phyloP scores from a whole-genome alignment of 1,140 invertebrate species.

The Hylaeus volcanicus region DNA sequence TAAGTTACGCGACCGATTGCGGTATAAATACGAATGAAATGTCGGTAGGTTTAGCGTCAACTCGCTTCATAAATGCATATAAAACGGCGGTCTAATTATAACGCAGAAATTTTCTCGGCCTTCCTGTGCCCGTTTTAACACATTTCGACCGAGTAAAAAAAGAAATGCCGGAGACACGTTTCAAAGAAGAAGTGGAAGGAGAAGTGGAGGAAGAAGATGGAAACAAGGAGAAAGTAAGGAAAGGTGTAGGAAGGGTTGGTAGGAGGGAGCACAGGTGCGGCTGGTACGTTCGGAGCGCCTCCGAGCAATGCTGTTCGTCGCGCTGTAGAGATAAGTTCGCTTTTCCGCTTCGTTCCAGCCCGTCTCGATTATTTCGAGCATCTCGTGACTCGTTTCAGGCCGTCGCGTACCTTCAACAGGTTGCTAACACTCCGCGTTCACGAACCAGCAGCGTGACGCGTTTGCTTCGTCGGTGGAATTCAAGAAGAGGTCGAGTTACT shows the following conservation, averaged over 20 bases:
- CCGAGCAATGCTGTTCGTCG: slow-evolving; percentile 48
- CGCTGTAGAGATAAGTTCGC: slow-evolving; percentile 22
- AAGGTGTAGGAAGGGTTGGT: slow-evolving; percentile 47
- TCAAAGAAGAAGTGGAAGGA: neutral
- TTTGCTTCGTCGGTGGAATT: neutral
- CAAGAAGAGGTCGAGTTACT: neutral
- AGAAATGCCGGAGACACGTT: neutral
- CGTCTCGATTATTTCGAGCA: slow-evolving; percentile 13
- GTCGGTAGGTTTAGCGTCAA: too few relatives aligned
- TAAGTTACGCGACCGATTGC: too few relatives aligned
- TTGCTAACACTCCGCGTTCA: neutral
- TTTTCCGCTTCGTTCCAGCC: slow-evolving; percentile 12
- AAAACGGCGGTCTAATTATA: too few relatives aligned
- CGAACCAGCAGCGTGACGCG: neutral
- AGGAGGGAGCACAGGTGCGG: slow-evolving; percentile 67
- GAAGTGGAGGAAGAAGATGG: too few relatives aligned
- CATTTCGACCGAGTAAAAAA: neutral
- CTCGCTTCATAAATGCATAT: too few relatives aligned
- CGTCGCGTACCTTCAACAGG: slow-evolving; percentile 26
- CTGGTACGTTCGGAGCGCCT: slow-evolving; percentile 40
- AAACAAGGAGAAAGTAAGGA: slow-evolving; percentile 27
- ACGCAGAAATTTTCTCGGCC: too few relatives aligned
- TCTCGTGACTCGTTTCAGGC: slow-evolving; percentile 20
- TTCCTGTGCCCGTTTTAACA: too few relatives aligned
- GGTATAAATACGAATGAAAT: too few relatives aligned